Evolutionary conservation across 1,140 invertebrate genomes (phyloP).

Genomic region (Cotesia typhae): DNA sequence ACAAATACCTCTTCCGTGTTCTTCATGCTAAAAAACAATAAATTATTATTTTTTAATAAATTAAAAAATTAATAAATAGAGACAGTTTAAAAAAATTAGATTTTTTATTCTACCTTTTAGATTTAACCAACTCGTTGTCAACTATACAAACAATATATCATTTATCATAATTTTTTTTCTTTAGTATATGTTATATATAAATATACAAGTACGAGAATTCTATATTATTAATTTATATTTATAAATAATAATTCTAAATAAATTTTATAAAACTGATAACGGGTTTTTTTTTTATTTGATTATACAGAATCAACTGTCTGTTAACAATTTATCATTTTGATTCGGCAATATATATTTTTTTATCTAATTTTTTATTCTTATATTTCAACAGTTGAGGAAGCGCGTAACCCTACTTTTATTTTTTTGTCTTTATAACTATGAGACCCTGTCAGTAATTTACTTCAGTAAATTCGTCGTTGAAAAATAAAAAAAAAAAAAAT

Average conservation of each 20-base stretch:
- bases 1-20: background rate
- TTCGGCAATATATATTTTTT: slow-evolving; percentile 4
- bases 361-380: slow-evolving; percentile 1
- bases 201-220: no score
- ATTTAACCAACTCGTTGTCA: no score
- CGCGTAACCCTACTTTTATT: background rate
- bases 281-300: background rate
- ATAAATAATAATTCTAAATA: slow-evolving; percentile 5
- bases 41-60: no score
- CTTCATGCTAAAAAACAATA: no score
- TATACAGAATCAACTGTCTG: slow-evolving; percentile 1
- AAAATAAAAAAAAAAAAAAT: background rate
- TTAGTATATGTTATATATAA: no score
- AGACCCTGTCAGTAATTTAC: slow-evolving; percentile 1
- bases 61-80: no score
- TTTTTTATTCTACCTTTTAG: no score
- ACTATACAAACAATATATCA: no score
- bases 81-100: no score
- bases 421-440: background rate
- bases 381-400: background rate
- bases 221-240: background rate
- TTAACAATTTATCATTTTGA: background rate
- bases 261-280: slow-evolving; percentile 6
- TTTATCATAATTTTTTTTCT: no score
- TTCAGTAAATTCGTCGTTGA: background rate